A percentile compares a stretch with the other conserved stretches of the same genome.
These are phyloP conservation scores for Pseudococcus viburni DNA, from an alignment of 2,888 invertebrate genomes.

Conservation along the genomic window DNA sequence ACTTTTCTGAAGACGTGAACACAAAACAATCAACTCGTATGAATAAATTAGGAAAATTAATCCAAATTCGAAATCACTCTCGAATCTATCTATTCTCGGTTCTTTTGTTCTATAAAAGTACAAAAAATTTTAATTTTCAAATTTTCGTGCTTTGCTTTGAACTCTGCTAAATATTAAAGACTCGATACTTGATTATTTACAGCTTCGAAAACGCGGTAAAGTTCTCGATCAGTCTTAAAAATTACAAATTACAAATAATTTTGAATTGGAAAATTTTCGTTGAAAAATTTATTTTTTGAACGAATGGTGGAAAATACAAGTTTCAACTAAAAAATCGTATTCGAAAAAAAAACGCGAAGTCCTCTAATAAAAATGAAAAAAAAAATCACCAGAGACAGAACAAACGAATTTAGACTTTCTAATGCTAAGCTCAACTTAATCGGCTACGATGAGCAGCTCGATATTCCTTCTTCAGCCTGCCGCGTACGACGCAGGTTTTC, in stretches of 20 bases:
- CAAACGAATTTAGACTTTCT: not conserved
- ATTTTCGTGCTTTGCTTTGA: not conserved
- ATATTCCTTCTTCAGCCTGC: conserved; percentile 70
- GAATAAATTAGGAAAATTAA: too few relatives aligned
- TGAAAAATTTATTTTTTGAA: conserved; percentile 43
- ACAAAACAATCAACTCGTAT: too few relatives aligned
- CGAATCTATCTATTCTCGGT: too few relatives aligned
- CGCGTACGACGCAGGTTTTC: conserved; percentile 71
- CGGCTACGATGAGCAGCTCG: conserved; percentile 69
- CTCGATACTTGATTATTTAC: not conserved
- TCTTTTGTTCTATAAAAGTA: too few relatives aligned
- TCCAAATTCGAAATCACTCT: too few relatives aligned
- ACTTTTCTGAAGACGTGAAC: too few relatives aligned
- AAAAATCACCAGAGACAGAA: not conserved
- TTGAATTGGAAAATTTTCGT: conserved; percentile 1
- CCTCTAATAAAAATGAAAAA: conserved; percentile 19
- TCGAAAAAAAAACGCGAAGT: conserved; percentile 47
- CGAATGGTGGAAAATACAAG: not conserved
- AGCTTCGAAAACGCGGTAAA: not conserved
- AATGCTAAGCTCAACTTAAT: conserved; percentile 67
- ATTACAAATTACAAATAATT: not conserved
- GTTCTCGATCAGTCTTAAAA: not conserved
- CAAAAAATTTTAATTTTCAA: not conserved
- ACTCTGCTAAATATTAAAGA: not conserved
- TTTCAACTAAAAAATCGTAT: conserved; percentile 23